Percentiles rank a stretch among this genome's conserved stretches.
Evolutionary conservation across 2,113 vertebrate species (phyloP).

Genomic region (Seriola rivoliana): DNA sequence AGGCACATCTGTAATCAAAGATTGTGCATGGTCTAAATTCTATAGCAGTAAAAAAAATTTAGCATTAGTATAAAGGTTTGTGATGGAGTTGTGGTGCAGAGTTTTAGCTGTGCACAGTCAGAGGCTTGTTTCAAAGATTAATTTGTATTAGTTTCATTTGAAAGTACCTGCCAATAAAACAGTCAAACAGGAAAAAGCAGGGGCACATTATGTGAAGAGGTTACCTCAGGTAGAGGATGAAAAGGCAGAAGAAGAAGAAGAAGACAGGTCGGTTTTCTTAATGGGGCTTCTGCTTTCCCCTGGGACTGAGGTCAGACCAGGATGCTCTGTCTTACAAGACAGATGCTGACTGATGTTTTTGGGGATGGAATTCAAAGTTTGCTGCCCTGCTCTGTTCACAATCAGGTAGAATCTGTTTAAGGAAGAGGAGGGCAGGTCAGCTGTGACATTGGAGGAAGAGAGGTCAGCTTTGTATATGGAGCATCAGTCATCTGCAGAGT

Average conservation of each 20-base stretch:
- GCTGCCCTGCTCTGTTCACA: neutral
- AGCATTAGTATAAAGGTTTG: neutral
- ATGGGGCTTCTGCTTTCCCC: slow-evolving; percentile 28
- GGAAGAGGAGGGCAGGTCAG: slow-evolving; percentile 4
- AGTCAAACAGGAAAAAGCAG: neutral
- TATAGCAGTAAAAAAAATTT: neutral
- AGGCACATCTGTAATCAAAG: neutral
- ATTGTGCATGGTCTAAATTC: neutral
- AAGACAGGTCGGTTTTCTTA: slow-evolving; percentile 24
- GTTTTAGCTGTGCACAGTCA: slow-evolving; percentile 12
- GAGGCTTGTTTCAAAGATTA: slow-evolving; percentile 1
- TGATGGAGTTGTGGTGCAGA: neutral
- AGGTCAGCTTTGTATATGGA: neutral
- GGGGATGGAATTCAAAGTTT: slow-evolving; percentile 37
- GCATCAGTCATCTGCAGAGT: neutral
- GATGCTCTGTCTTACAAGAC: slow-evolving; percentile 17
- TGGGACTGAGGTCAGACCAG: slow-evolving; percentile 17
- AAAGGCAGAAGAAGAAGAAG: neutral
- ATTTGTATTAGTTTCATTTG: slow-evolving; percentile 26
- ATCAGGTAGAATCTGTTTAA: neutral
- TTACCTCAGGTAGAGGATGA: slow-evolving; percentile 14
- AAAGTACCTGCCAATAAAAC: slow-evolving; percentile 10
- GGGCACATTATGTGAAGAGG: neutral
- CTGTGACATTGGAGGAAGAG: neutral
- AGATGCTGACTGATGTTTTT: slow-evolving; percentile 50